Percentiles rank a stretch among this genome's conserved stretches.
Conservation (phyloP, 2,113 vertebrate genomes). For the Sprattus sprattus region DNA sequence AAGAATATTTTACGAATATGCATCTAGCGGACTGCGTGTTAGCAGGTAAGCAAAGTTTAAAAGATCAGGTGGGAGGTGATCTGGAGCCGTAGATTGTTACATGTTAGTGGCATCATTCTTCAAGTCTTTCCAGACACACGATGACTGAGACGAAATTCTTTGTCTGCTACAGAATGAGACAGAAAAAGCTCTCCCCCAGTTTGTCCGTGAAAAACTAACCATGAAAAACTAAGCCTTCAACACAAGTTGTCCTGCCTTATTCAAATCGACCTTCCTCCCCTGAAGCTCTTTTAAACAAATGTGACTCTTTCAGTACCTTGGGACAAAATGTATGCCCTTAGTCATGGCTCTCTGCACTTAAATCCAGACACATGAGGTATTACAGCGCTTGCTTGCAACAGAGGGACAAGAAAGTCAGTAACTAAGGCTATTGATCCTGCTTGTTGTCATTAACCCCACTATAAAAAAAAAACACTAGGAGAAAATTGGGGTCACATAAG, state of each 20-base stretch:
- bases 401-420: neutral
- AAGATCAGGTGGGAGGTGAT: neutral
- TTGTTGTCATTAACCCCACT: neutral
- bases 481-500: neutral
- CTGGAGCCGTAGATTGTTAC: neutral
- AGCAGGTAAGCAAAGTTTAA: neutral
- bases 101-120: neutral
- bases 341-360: neutral
- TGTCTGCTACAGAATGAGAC: neutral
- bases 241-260: neutral
- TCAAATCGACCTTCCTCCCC: neutral
- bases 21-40: neutral
- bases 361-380: neutral
- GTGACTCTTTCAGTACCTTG: neutral
- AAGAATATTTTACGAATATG: neutral
- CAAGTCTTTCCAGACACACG: neutral
- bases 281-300: neutral
- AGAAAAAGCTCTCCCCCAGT: neutral
- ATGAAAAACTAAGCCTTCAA: neutral
- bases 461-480: neutral
- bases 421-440: neutral
- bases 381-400: neutral
- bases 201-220: neutral
- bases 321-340: neutral
- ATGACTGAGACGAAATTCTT: neutral